phyloP scores from a whole-genome alignment of 2,113 vertebrate genomes.

The Sigmodon hispidus region DNA sequence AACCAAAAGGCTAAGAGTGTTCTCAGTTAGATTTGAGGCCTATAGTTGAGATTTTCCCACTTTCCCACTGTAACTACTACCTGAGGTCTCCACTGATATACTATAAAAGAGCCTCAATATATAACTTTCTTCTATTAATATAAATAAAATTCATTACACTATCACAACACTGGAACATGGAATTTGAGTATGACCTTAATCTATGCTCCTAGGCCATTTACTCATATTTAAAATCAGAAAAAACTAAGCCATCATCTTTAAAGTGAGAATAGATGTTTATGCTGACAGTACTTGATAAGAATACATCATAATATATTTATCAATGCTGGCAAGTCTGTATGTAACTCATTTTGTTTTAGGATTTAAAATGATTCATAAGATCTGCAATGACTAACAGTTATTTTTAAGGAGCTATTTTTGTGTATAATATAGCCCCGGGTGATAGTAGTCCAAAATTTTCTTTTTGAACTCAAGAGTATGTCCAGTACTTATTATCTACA shows the following conservation, averaged over 20 bases:
- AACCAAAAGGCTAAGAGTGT: background rate
- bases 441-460: background rate
- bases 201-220: background rate
- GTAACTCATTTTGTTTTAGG: background rate
- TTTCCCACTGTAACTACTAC: no score
- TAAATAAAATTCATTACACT: background rate
- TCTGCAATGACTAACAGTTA: background rate
- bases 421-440: background rate
- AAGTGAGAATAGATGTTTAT: background rate
- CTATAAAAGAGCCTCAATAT: background rate
- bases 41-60: background rate
- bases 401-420: slow-evolving; percentile 39
- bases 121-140: background rate
- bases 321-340: background rate
- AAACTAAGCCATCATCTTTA: background rate
- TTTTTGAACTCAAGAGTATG: slow-evolving; percentile 34
- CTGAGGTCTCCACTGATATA: background rate
- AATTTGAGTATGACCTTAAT: background rate
- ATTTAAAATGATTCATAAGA: slow-evolving; percentile 10
- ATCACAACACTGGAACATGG: background rate
- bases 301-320: slow-evolving; percentile 16
- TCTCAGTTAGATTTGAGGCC: background rate
- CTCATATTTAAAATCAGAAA: background rate
- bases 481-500: slow-evolving; percentile 37
- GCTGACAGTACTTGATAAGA: background rate